Base-by-base conservation (phyloP, 1,140 invertebrate genomes). In the Polypedilum pembai region DNA sequence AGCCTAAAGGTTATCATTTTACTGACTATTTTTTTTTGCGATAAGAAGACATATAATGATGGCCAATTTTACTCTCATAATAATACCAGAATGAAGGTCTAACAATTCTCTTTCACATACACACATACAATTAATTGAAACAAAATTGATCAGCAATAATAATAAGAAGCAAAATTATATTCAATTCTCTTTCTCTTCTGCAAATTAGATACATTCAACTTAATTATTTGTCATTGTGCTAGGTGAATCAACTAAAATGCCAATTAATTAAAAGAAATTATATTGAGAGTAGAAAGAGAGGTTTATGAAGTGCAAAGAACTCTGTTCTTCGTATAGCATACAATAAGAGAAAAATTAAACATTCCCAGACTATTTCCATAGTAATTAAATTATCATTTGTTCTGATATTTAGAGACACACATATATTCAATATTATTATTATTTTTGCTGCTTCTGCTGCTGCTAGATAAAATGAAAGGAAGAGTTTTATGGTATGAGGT, bases 181-280 rank as follows among this genome's bases (percentile, higher is more conserved):
- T 45, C 45, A 56, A 56, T 12, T 56, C 45, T 15, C 12, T 4
- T 56, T 56, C 45, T 56, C 24, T 33, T 12, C 8, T n/a, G 4
- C 45, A 56, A 56, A 56, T 56, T 56, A 56, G 45, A 56, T 56
- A 56, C 45, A 56, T 33, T 33, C 65, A 69, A 69, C 65, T 69
- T 69, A 69, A 69, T 69, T 69, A 69, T 69, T 21, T 69, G 20
- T 69, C 20, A 20, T 69, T 69, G 65, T 21, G 8, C 10, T 56
- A 69, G 65, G 65, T 69, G 65, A 69, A 18, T 69, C 20, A 18
- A 33, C 65, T 18, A 69, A 69, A 69, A 69, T 69, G 65, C 65
- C 65, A 69, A 69, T 69, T 69, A 69, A 69, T 69, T 69, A 69
- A 69, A 69, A 69, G 65, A 69, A 69, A 69, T 69, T 69, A 21